Percentiles rank a stretch among this genome's conserved stretches.
Conservation (phyloP, 1,140 invertebrate species). For the Tribolium madens region DNA sequence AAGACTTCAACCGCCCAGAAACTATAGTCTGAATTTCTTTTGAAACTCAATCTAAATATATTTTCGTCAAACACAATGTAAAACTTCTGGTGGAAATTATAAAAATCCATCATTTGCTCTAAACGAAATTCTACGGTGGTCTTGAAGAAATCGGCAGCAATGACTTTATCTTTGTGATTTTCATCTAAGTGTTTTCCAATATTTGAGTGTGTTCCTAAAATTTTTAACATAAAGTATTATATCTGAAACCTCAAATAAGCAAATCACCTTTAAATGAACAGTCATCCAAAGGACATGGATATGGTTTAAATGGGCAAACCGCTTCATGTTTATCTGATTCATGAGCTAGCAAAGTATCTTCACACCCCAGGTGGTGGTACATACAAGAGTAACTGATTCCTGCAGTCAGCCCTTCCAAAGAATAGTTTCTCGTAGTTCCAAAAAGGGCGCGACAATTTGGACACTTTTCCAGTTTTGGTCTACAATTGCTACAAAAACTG, state of each 20-base stretch:
- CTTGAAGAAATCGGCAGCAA: slow-evolving; percentile 48
- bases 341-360: slow-evolving; percentile 44
- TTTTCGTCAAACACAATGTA: slow-evolving; percentile 42
- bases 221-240: background rate
- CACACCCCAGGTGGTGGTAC: slow-evolving; percentile 57
- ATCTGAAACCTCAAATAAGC: background rate
- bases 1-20: slow-evolving; percentile 58
- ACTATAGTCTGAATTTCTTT: slow-evolving; percentile 54
- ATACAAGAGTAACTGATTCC: slow-evolving; percentile 55
- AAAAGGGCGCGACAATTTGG: slow-evolving; percentile 82
- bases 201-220: slow-evolving; percentile 44
- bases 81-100: slow-evolving; percentile 52
- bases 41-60: slow-evolving; percentile 53
- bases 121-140: slow-evolving; percentile 51
- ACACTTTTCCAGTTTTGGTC: slow-evolving; percentile 75
- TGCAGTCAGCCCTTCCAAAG: slow-evolving; percentile 75
- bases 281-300: slow-evolving; percentile 55
- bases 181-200: slow-evolving; percentile 53
- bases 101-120: slow-evolving; percentile 53
- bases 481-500: slow-evolving; percentile 80
- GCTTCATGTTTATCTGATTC: slow-evolving; percentile 56
- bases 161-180: slow-evolving; percentile 51
- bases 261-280: slow-evolving; percentile 50
- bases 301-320: slow-evolving; percentile 55
- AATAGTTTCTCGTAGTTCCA: slow-evolving; percentile 80